phyloP scores from a whole-genome alignment of 2,113 vertebrate genomes.

The Pteropus alecto region DNA sequence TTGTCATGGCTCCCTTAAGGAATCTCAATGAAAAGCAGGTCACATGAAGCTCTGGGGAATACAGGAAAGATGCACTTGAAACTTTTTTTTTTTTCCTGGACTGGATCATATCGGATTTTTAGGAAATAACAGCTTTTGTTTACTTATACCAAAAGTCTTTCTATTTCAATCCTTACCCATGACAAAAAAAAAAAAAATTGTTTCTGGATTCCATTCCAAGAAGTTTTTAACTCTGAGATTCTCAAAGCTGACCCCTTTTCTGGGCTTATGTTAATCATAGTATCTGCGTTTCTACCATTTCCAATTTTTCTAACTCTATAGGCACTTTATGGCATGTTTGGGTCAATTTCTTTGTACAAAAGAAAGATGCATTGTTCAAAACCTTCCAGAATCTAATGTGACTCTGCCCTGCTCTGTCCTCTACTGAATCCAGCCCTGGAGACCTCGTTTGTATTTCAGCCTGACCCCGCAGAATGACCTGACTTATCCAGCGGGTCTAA shows the following conservation, averaged over 20 bases:
- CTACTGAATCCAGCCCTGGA: neutral
- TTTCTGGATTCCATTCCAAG: neutral
- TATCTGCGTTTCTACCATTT: neutral
- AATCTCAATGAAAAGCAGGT: neutral
- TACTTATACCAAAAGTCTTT: neutral
- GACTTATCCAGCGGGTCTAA: neutral
- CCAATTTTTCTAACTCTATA: neutral
- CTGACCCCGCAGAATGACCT: neutral
- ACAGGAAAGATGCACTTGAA: neutral
- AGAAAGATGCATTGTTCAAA: neutral
- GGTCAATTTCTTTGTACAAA: neutral
- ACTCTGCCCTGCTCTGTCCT: neutral
- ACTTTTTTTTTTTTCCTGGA: neutral
- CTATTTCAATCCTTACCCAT: neutral
- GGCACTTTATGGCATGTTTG: neutral
- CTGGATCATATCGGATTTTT: neutral
- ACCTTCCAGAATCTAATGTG: neutral
- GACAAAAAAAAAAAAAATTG: neutral
- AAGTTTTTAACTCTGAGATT: neutral
- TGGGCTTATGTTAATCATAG: neutral
- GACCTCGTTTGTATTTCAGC: neutral
- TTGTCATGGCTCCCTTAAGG: neutral
- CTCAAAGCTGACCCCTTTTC: neutral
- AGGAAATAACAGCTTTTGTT: neutral
- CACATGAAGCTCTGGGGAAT: neutral